Base-by-base conservation (phyloP, 2,888 invertebrate species). In the Ormyrus rosae region DNA sequence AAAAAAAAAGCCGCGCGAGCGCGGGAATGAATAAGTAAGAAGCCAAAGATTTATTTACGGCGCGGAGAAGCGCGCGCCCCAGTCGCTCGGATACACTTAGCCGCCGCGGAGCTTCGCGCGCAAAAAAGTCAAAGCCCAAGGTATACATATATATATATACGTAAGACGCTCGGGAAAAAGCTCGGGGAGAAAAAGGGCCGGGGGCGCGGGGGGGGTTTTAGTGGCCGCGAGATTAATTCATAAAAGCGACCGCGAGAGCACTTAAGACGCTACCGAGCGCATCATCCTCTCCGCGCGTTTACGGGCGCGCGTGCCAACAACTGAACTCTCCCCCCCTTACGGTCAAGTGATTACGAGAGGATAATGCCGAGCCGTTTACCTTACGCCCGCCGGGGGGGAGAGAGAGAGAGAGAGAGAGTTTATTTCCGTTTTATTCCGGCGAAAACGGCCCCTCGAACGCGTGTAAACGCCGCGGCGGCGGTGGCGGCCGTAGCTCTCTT, bases 311-410 rank as follows among this genome's bases (percentile, higher is more conserved):
- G 45, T 55, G 6, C 34, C 51, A 69, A 51, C 69, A 69, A 56
- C 13, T 48, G 45, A 13, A 60, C 11, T 51, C 10, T 19, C 50
- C 19, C 13, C 58, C 63, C 19, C 55, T 46, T 56, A 19, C 73
- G 73, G 55, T 56, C 73, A 48, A 73, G 56, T 61, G 73, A 73
- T 73, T 65, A 73, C 73, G 64, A 65, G 55, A 6, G 73, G 64
- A 73, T 65, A 73, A 73, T 56, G 63, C 34, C 48, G 48, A 4
- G 13, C 46, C 63, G 71, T 73, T 73, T 73, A 73, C 34, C 34
- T 64, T 73, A 56, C 56, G 48, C 11, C 13, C 11, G 48, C 64
- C 46, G 19, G 55, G 19, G 19, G 55, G 19, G 55, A 0, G 19
- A 0, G 19, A 0, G 19, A 0, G 34, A 0, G 34, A 34, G 34